Conservation (phyloP, 2,888 invertebrate genomes). For the Eugnorisma glareosa region DNA sequence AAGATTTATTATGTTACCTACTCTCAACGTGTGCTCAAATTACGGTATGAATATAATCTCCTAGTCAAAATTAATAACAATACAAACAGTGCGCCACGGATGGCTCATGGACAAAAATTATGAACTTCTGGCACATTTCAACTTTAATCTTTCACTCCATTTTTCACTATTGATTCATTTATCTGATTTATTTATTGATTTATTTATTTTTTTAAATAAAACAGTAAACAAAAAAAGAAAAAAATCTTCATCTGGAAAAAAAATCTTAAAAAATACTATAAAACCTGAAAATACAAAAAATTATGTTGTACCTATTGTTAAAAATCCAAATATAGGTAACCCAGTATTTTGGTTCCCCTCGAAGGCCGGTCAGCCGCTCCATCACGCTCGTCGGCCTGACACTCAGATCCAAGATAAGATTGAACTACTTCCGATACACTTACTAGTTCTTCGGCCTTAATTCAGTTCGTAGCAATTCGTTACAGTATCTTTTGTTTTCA, state of each 20-base stretch:
- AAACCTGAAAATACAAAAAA: neutral
- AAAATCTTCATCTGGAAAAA: too few relatives aligned
- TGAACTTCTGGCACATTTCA: neutral
- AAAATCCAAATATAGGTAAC: constrained; percentile 7
- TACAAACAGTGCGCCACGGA: neutral
- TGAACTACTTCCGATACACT: constrained; percentile 41
- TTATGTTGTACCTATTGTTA: neutral
- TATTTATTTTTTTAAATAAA: too few relatives aligned
- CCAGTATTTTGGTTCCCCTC: constrained; percentile 1
- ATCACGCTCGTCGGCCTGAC: constrained; percentile 46
- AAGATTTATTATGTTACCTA: constrained; percentile 22
- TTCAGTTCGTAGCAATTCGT: too few relatives aligned
- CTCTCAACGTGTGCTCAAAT: neutral
- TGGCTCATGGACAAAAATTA: too few relatives aligned
- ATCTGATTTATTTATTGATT: too few relatives aligned
- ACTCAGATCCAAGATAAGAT: constrained; percentile 61
- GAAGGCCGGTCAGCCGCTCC: constrained; percentile 45
- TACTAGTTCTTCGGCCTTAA: constrained; percentile 25
- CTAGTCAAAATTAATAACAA: too few relatives aligned
- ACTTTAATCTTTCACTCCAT: neutral
- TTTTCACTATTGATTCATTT: neutral
- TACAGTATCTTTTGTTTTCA: neutral
- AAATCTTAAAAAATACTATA: neutral
- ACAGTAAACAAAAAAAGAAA: too few relatives aligned
- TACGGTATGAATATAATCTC: constrained; percentile 2